A percentile compares a stretch with the other conserved stretches of the same genome.
Evolutionary conservation across 1,140 invertebrate genomes (phyloP).

Genomic region (Nephotettix cincticeps): DNA sequence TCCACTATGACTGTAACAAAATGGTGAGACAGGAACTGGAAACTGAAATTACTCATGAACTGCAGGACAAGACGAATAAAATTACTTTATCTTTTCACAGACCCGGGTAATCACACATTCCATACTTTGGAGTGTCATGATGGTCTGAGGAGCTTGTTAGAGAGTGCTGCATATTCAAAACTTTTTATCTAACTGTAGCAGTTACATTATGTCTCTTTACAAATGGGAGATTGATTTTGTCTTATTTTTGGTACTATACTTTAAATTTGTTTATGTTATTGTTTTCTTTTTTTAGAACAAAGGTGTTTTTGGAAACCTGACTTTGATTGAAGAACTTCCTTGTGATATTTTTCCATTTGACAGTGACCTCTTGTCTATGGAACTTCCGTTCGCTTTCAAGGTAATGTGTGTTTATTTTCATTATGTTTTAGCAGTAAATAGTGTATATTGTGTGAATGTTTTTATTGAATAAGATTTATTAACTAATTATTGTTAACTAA

Average conservation of each 20-base stretch:
- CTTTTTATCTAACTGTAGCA: too few relatives aligned
- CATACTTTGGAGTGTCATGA: slow-evolving; percentile 81
- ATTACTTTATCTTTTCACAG: not conserved
- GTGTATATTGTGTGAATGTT: too few relatives aligned
- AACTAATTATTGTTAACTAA: too few relatives aligned
- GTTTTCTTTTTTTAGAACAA: slow-evolving; percentile 62
- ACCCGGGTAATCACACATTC: slow-evolving; percentile 89
- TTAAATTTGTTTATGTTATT: not conserved
- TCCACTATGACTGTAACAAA: too few relatives aligned
- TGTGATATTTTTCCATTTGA: slow-evolving; percentile 91
- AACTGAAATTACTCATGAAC: not conserved
- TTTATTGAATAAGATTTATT: too few relatives aligned
- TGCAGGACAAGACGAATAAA: not conserved
- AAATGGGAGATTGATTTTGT: too few relatives aligned
- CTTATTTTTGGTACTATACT: too few relatives aligned
- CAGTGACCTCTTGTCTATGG: slow-evolving; percentile 90
- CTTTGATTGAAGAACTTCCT: slow-evolving; percentile 78
- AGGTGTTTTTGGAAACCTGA: slow-evolving; percentile 77
- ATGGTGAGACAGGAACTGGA: too few relatives aligned
- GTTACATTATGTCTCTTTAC: too few relatives aligned
- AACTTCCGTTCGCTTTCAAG: slow-evolving; percentile 75
- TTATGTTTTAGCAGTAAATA: too few relatives aligned
- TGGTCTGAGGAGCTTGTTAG: slow-evolving; percentile 83
- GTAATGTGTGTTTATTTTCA: too few relatives aligned
- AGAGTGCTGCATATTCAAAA: too few relatives aligned